A percentile compares a stretch with the other conserved stretches of the same genome.
Conservation (phyloP, 2,113 vertebrate genomes). For the Irena cyanogastra region DNA sequence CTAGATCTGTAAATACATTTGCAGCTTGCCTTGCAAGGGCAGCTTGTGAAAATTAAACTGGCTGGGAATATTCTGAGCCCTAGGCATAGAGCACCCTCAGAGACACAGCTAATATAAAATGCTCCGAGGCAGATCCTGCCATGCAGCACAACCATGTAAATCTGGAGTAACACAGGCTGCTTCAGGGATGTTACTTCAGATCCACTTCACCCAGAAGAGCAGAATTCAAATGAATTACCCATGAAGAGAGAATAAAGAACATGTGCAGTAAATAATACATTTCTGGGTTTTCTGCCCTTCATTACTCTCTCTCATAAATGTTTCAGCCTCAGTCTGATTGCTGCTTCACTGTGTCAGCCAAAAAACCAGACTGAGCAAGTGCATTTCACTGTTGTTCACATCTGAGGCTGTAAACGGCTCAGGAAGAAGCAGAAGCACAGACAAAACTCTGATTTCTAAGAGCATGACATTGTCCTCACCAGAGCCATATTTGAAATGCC, state of each 20-base stretch:
- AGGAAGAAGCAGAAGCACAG: background rate
- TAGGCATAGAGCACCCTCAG: background rate
- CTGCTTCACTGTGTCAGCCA: background rate
- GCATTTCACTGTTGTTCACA: fast-evolving
- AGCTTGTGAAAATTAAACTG: background rate
- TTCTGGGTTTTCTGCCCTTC: conserved; percentile 18
- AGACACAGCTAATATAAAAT: background rate
- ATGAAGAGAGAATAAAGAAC: background rate
- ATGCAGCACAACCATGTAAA: fast-evolving
- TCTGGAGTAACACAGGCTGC: background rate
- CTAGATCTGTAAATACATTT: background rate
- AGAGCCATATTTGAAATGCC: background rate
- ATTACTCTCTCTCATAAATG: background rate
- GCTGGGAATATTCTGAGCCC: background rate
- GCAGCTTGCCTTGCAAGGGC: background rate
- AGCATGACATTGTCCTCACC: background rate
- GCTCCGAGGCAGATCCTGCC: background rate
- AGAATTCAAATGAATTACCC: background rate
- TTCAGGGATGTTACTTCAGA: background rate
- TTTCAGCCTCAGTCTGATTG: background rate
- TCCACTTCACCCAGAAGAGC: background rate
- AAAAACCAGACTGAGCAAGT: background rate
- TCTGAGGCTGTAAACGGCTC: background rate
- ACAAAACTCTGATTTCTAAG: background rate
- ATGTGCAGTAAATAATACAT: background rate